Evolutionary conservation across 2,113 vertebrate species (phyloP), one percentile per base, ranked within the genome.

Genomic region (Dipodomys stephensi): DNA sequence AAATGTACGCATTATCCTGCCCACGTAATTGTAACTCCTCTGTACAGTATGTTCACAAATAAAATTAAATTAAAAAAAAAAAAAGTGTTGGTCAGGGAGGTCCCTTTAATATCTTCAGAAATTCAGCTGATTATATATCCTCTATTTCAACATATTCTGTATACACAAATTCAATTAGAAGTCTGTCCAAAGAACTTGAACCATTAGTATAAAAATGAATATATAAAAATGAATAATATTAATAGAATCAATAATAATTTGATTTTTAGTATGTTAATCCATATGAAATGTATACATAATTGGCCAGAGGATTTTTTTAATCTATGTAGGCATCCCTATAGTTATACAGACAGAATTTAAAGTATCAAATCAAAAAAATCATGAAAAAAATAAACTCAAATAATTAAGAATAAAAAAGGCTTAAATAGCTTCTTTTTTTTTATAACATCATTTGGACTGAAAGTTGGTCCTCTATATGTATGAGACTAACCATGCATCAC

Each of bases 281-380:
- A 79, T 20, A 87, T 68, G 71, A 90, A 79, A 88, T 49, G 10
- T 76, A 83, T 87, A 81, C 25, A 69, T 18, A 92, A 27, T 46
- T 93, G 35, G 35, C 23, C 92, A 93, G 72, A 87, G 6, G 88
- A 90, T 74, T 23, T 57, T 62, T 6, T 15, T 71, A 77, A 65
- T 18, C 20, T 46, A 84, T 30, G 68, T 60, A 88, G 2, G 73
- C 35, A 95, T 87, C 13, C 30, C 25, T 60, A 0, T n/a, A 86
- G 69, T 4, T 94, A 86, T 64, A 28, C 19, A 94, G 87, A 88
- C 57, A 57, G 18, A 82, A 19, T 62, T 62, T 79, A 80, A 87
- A 93, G 72, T 94, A 94, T 39, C 90, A 94, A 62, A 83, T 87
- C 86, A 88, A 86, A 87, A 83, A 91, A 90, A 18, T 20, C 90